Evolutionary conservation across 2,797 vertebrate species (phyloP).

Genomic region (Epinephelus malabaricus): DNA sequence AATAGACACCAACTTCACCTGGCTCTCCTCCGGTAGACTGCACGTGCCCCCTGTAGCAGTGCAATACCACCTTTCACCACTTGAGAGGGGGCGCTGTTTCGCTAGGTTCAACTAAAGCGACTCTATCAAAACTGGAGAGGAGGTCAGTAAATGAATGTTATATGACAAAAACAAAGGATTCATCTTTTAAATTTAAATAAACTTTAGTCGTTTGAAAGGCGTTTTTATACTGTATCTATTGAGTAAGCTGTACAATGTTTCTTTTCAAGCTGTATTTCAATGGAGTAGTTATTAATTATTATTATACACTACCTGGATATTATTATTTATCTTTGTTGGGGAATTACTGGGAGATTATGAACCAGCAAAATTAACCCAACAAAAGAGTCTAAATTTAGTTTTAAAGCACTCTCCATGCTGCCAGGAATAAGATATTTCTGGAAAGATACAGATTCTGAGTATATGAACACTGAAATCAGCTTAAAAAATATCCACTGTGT

Average conservation of each 20-base stretch:
- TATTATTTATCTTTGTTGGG: neutral
- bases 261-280: neutral
- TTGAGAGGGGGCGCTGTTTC: neutral
- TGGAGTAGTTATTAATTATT: neutral
- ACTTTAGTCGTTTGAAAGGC: neutral
- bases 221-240: neutral
- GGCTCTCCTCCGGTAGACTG: neutral
- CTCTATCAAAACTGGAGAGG: neutral
- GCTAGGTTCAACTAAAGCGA: neutral
- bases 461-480: neutral
- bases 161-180: neutral
- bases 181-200: neutral
- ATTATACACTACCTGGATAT: neutral
- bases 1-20: neutral
- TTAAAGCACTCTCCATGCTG: neutral
- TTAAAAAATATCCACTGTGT: neutral
- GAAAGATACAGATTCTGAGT: neutral
- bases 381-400: neutral
- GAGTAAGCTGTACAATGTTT: neutral
- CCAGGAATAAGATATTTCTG: neutral
- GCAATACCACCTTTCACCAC: neutral
- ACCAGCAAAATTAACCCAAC: neutral
- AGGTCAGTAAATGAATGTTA: neutral
- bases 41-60: neutral
- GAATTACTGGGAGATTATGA: neutral